Evolutionary conservation across 1,140 invertebrate genomes (phyloP), one percentile per base, ranked within the genome.

Genomic region (Diuraphis noxia): DNA sequence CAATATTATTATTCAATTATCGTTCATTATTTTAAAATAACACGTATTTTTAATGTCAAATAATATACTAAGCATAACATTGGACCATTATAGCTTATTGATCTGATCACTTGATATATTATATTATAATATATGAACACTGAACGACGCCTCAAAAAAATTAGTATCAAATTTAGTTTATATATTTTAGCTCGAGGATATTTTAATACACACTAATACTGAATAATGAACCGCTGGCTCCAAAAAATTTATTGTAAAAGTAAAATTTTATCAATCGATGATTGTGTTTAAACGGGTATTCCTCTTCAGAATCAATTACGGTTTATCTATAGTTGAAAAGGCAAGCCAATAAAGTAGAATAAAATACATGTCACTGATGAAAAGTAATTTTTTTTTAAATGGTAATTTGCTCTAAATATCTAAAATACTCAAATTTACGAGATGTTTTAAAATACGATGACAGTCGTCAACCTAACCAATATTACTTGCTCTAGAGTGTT

Each of bases 221-320:
- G 1, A 30, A 63, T 13, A n/a, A n/a, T n/a, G 0, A 3, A 63
- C 10, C 10, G 0, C 10, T 5, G 3, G 10, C 4, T 0, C 10
- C 30, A 63, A 63, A 63, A 63, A 49, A 43, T 17, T 17, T 46
- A 46, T 46, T n/a, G 1, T 63, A 63, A 63, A 63, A 63, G 30
- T n/a, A 13, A 63, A 63, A 63, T 63, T 4, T n/a, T 63, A 0
- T 63, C 0, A n/a, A 63, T 63, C 13, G 4, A n/a, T 63, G 10
- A n/a, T 63, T 63, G 13, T 0, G 46, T 63, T 63, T n/a, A n/a
- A 63, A 63, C 13, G 1, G 13, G 1, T 63, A 63, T 63, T 63
- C 0, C 30, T 63, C 1, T 56, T 56, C 0, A 25, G 25, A 63
- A 63, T 30, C 10, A 49, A 10, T 10, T 9, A 49, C 19, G 46